phyloP scores from a whole-genome alignment of 1,140 invertebrate species.

The Trissolcus basalis region DNA sequence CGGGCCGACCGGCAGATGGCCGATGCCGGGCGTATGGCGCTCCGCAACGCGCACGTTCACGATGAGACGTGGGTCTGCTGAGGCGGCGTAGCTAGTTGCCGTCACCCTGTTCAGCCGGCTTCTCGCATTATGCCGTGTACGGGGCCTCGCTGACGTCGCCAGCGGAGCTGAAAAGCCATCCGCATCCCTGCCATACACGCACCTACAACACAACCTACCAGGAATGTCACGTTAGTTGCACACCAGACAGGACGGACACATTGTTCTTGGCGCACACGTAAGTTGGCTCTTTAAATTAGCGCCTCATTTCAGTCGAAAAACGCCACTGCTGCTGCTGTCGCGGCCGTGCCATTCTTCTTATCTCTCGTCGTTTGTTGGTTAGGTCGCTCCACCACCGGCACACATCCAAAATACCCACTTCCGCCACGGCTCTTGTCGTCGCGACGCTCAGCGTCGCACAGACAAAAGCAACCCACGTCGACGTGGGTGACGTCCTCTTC shows the following conservation, averaged over 20 bases:
- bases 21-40: constrained; percentile 63
- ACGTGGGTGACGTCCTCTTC: constrained; percentile 21
- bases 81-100: constrained; percentile 51
- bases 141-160: constrained; percentile 23
- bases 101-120: constrained; percentile 53
- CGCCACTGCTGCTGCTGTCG: no score
- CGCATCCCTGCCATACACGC: no score
- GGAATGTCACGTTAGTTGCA: background rate
- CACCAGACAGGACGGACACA: background rate
- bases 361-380: constrained; percentile 23
- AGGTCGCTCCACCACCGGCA: constrained; percentile 20
- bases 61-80: constrained; percentile 43
- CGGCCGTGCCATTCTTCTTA: no score
- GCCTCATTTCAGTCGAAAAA: no score
- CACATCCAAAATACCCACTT: constrained; percentile 40
- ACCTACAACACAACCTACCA: no score
- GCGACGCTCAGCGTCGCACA: no score
- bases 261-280: background rate
- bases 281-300: constrained; percentile 4
- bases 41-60: constrained; percentile 48
- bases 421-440: no score
- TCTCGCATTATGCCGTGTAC: constrained; percentile 37
- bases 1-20: constrained; percentile 70
- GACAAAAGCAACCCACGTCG: background rate
- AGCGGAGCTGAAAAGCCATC: background rate